Evolutionary conservation across 2,888 invertebrate species (phyloP), one percentile per base, ranked within the genome.

Genomic region (Nymphalis c-album): DNA sequence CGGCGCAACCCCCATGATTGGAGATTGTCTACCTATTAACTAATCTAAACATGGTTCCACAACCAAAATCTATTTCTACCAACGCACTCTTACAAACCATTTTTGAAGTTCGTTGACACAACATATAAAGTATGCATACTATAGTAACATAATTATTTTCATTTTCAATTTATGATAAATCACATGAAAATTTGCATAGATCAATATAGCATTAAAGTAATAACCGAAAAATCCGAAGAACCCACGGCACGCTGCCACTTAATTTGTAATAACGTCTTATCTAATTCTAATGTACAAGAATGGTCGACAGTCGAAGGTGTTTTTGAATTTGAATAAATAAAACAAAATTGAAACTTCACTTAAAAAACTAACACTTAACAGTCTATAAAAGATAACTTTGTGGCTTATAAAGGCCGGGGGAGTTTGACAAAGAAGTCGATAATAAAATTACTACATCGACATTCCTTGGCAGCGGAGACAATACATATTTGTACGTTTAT

Each of bases 391-490:
- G 75, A 78, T 76, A 76, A 77, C 74, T 75, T 71, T 71, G 71
- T 62, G 63, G 65, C 61, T 45, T 55, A 18, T 51, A 65, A 66
- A 65, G 66, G 58, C 68, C 70, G 67, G 69, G 72, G 71, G 61
- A 67, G 74, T 73, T 69, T 77, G 76, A 87, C 84, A 85, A 87
- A 87, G 82, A 84, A 84, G 86, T 80, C 76, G 86, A 87, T 88
- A 90, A 89, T 83, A 83, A 83, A 85, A 81, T 85, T 63, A 61
- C 60, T 53, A 51, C 58, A 51, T 17, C 64, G 50, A 59, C 40
- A 47, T 50, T 53, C 48, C 62, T 18, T 40, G 53, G 20, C 53
- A 3, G 40, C 40, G 67, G 63, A 71, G 70, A 71, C 68, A 71
- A 77, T 77, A 71, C 76, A 61, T 57, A 63, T 73, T 77, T 73